Percentiles rank a stretch among this genome's conserved stretches.
Conservation (phyloP, 2,113 vertebrate species). For the Neogobius melanostomus region DNA sequence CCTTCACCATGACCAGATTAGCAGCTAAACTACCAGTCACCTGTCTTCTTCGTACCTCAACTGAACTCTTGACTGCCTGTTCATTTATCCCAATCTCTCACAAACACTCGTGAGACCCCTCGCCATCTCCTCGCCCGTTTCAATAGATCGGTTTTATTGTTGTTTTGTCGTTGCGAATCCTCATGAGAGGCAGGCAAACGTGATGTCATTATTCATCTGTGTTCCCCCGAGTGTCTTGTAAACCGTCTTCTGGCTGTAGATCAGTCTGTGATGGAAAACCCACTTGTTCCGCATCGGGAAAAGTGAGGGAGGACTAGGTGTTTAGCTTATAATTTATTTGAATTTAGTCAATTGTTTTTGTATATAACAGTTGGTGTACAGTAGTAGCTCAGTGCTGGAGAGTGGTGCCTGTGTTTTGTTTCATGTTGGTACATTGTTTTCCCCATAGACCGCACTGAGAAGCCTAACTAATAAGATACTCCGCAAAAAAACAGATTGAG, state of each 20-base stretch:
- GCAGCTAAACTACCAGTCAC: background rate
- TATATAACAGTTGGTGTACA: background rate
- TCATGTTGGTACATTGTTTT: conserved; percentile 10
- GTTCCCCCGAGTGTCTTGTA: conserved; percentile 32
- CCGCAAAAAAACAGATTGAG: conserved; percentile 5
- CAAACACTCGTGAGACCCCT: conserved; percentile 18
- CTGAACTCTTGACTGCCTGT: conserved; percentile 22
- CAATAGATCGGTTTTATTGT: conserved; percentile 42
- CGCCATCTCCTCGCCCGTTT: conserved; percentile 21
- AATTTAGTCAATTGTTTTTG: conserved; percentile 2
- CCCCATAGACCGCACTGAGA: conserved; percentile 4
- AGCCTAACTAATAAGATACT: background rate
- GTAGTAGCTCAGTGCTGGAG: background rate
- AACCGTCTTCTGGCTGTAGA: conserved; percentile 18
- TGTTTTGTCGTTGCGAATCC: conserved; percentile 31
- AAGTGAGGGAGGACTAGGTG: background rate
- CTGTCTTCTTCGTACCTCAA: conserved; percentile 2
- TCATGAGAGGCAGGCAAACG: conserved; percentile 42
- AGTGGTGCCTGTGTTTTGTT: conserved; percentile 2
- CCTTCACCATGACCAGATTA: too few relatives aligned
- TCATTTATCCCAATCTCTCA: conserved; percentile 40
- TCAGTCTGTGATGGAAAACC: conserved; percentile 26
- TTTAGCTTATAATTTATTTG: background rate
- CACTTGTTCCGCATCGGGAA: conserved; percentile 14
- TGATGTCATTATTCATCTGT: conserved; percentile 49